Conservation (phyloP, 1,140 invertebrate species). For the Littorina saxatilis region DNA sequence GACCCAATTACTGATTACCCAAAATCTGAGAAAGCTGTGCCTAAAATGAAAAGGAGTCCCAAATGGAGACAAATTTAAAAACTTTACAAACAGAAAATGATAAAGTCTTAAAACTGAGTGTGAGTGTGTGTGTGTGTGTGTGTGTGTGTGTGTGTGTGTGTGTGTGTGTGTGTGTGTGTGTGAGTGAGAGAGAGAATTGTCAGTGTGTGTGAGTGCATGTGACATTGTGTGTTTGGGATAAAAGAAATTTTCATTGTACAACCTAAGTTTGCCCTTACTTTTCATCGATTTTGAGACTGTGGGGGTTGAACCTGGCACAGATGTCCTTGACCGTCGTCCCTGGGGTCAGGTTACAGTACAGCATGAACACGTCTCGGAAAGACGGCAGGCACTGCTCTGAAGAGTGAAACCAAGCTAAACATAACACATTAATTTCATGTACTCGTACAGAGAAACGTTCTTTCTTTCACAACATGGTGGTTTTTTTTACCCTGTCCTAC, state of each 20-base stretch:
- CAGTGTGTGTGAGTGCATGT: too few species aligned
- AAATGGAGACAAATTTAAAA: too few species aligned
- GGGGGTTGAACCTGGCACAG: conserved; percentile 87
- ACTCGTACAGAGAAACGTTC: background rate
- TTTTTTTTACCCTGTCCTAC: background rate
- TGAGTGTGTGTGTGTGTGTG: too few species aligned
- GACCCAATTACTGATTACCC: too few species aligned
- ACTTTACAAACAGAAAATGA: conserved; percentile 13
- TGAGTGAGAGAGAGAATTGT: too few species aligned
- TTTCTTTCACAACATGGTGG: background rate
- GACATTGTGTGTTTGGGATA: too few species aligned
- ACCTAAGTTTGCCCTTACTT: conserved; percentile 61
- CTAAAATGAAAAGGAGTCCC: background rate
- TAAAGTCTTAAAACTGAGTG: too few species aligned
- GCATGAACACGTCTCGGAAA: conserved; percentile 86
- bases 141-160: too few species aligned
- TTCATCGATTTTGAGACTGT: conserved; percentile 79
- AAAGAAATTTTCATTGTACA: too few species aligned
- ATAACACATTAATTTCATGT: background rate
- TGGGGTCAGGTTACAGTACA: conserved; percentile 89
- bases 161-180: too few species aligned
- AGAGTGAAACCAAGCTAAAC: conserved; percentile 40
- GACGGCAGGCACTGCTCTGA: conserved; percentile 79
- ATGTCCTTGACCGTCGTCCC: conserved; percentile 90
- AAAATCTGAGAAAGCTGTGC: too few species aligned